Base-by-base conservation (phyloP, 2,888 invertebrate species). In the Nudaria mundana region DNA sequence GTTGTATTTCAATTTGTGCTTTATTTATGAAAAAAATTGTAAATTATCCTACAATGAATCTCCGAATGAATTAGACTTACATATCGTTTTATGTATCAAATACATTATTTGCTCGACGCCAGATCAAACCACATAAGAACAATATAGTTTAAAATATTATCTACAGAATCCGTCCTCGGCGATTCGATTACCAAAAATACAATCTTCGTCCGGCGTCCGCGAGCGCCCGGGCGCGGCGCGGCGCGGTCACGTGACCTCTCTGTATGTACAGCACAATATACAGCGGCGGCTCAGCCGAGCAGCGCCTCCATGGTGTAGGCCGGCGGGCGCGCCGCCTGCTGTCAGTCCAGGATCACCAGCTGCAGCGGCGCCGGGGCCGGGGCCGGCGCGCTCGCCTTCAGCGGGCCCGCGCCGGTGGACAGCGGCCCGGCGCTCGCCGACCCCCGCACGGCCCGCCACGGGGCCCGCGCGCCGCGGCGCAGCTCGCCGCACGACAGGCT, bases 271-370 rank as follows among this genome's bases (percentile, higher is more conserved):
- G 67, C 69, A 64, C 74, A 74, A 76, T 77, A 70, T 76, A 74
- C 76, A 75, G 71, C 48, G 71, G 67, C 64, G n/a, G 66, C 63
- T 79, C 76, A 87, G 79, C 91, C 91, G 74, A 91, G 90, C 84
- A 91, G 88, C 80, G 91, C 91, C 86, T 91, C 91, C 91, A 92
- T 91, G 70, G 91, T 90, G 83, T 91, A 91, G 80, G 91, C 89
- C 81, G 91, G 71, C 72, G 75, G 71, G 68, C 72, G 78, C 71
- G 73, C 79, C 73, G 81, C 78, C 82, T 75, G 68, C 78, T 90
- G 91, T 93, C 93, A 94, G 92, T 94, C 94, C 74, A 94, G 90
- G 88, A 92, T 91, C 67, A 94, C 93, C 68, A 93, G 93, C 85
- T 93, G 92, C 78, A 91, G 90, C 78, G 91, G 62, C 63, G 65